These are phyloP conservation scores for Muscicapa comitata DNA, from an alignment of 2,797 vertebrate species.

Conservation along the genomic window DNA sequence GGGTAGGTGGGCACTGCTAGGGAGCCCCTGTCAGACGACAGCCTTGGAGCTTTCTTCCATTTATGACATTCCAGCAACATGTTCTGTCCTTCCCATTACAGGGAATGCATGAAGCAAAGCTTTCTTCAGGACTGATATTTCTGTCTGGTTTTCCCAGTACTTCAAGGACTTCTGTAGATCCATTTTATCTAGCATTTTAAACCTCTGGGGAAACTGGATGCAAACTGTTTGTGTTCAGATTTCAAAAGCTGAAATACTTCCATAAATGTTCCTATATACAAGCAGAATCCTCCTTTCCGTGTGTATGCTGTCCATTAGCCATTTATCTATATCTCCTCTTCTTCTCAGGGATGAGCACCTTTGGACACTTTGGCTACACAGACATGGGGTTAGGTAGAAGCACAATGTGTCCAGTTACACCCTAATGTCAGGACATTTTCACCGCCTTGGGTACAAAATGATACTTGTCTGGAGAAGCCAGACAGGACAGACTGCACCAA, in stretches of 20 bases:
- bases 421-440: not conserved
- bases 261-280: not conserved
- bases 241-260: not conserved
- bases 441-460: not conserved
- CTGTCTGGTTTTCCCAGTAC: not conserved
- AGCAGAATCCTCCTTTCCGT: not conserved
- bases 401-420: not conserved
- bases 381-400: not conserved
- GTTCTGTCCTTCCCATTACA: not conserved
- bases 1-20: not conserved
- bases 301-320: fast-evolving
- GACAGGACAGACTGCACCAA: not conserved
- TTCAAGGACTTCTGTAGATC: not conserved
- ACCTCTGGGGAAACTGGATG: not conserved
- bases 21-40: not conserved
- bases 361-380: not conserved
- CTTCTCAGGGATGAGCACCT: not conserved
- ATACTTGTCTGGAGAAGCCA: not conserved
- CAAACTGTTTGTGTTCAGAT: not conserved
- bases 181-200: not conserved
- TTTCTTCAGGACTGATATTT: not conserved
- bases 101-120: not conserved
- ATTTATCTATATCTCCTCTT: not conserved
- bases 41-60: not conserved
- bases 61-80: not conserved